A percentile compares a stretch with the other conserved stretches of the same genome.
These are phyloP conservation scores for Coregonus sp. DNA, from an alignment of 2,797 vertebrate species.

Conservation along the genomic window DNA sequence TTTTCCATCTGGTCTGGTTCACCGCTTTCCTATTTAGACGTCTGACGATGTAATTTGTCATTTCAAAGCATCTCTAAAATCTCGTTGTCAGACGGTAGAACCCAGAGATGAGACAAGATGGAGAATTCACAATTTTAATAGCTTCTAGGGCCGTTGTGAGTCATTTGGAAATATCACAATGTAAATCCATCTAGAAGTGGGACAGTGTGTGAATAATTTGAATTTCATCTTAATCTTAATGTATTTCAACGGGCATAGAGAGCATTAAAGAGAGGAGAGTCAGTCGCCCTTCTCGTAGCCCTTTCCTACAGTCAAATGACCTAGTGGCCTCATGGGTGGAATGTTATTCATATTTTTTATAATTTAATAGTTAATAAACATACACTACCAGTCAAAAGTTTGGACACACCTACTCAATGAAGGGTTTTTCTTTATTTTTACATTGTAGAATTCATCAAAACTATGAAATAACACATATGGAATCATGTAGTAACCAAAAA, in stretches of 20 bases:
- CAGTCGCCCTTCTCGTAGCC: not conserved
- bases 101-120: not conserved
- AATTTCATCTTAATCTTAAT: not conserved
- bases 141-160: not conserved
- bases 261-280: not conserved
- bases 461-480: too few relatives aligned
- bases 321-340: not conserved
- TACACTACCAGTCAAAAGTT: too few relatives aligned
- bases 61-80: not conserved
- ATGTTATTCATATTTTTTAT: too few relatives aligned
- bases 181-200: not conserved
- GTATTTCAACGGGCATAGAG: too few relatives aligned
- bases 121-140: not conserved
- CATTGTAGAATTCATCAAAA: too few relatives aligned
- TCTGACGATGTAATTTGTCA: conserved; percentile 32
- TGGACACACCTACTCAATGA: too few relatives aligned
- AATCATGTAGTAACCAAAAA: too few relatives aligned
- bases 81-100: not conserved
- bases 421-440: too few relatives aligned
- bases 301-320: not conserved
- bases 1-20: conserved; percentile 38
- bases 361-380: too few relatives aligned
- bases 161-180: not conserved
- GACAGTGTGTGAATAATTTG: not conserved
- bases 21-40: conserved; percentile 43